phyloP scores from a whole-genome alignment of 1,140 invertebrate genomes.

The Drosophila auraria region DNA sequence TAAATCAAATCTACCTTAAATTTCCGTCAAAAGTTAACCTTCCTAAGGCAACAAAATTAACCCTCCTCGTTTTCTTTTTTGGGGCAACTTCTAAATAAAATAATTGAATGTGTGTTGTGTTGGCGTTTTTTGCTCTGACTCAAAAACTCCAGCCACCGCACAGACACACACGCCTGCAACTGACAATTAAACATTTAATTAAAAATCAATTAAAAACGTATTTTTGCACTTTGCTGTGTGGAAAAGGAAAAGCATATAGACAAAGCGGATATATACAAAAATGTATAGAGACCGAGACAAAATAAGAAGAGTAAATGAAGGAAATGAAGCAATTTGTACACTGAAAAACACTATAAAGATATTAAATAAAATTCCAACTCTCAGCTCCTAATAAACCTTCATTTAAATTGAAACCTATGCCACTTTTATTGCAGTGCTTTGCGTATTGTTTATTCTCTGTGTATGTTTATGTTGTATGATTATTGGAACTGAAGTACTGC shows the following conservation, averaged over 20 bases:
- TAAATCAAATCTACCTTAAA: not conserved
- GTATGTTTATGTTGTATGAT: slow-evolving; percentile 9
- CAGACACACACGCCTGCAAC: slow-evolving; percentile 48
- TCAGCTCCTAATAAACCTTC: too few species aligned
- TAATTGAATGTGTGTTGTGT: slow-evolving; percentile 12
- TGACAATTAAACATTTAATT: slow-evolving; percentile 82
- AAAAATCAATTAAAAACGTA: slow-evolving; percentile 81
- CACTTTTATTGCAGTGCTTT: too few species aligned
- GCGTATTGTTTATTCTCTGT: too few species aligned
- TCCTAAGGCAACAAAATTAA: not conserved
- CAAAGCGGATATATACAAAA: slow-evolving; percentile 4
- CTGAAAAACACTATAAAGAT: not conserved
- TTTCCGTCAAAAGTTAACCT: not conserved
- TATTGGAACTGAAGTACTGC: slow-evolving; percentile 27
- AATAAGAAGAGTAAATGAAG: slow-evolving; percentile 6
- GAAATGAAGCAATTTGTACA: not conserved
- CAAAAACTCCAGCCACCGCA: slow-evolving; percentile 13
- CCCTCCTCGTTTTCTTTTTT: not conserved
- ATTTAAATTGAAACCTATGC: too few species aligned
- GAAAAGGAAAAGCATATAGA: slow-evolving; percentile 22
- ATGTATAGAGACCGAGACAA: not conserved
- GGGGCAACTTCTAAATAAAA: not conserved
- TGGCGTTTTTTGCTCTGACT: slow-evolving; percentile 13
- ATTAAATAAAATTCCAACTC: not conserved
- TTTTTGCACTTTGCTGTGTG: slow-evolving; percentile 66